These are phyloP conservation scores for Euleptes europaea DNA, from an alignment of 2,113 vertebrate species.

Conservation along the genomic window DNA sequence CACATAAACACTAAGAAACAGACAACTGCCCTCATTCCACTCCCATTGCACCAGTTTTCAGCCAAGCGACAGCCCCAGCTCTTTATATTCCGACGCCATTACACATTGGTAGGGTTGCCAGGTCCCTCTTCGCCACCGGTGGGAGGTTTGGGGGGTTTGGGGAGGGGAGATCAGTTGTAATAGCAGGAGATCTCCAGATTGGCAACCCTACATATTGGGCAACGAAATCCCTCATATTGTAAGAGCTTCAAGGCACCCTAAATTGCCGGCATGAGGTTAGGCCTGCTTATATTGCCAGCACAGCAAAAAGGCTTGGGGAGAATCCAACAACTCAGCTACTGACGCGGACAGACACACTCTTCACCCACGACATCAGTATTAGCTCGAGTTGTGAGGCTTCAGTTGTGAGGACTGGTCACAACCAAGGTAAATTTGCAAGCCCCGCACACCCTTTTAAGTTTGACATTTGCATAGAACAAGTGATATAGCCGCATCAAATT, in stretches of 20 bases:
- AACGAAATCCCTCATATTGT: too few species aligned
- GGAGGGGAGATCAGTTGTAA: too few species aligned
- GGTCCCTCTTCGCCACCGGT: too few species aligned
- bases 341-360: too few species aligned
- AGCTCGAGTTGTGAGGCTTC: neutral
- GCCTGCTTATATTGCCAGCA: neutral
- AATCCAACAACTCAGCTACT: neutral
- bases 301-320: neutral
- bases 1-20: neutral
- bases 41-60: neutral
- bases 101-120: too few species aligned
- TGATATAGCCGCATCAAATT: slow-evolving; percentile 51
- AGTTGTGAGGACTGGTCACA: neutral
- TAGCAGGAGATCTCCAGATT: too few species aligned
- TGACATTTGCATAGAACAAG: slow-evolving; percentile 49
- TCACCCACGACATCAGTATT: neutral
- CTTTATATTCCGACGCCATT: neutral
- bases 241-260: neutral
- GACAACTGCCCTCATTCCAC: neutral
- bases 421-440: slow-evolving; percentile 30
- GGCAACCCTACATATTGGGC: too few species aligned
- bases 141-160: too few species aligned
- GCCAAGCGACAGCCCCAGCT: neutral
- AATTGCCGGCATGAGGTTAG: neutral
- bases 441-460: slow-evolving; percentile 30